Conservation (phyloP, 2,797 vertebrate species). For the Graptemys geographica region DNA sequence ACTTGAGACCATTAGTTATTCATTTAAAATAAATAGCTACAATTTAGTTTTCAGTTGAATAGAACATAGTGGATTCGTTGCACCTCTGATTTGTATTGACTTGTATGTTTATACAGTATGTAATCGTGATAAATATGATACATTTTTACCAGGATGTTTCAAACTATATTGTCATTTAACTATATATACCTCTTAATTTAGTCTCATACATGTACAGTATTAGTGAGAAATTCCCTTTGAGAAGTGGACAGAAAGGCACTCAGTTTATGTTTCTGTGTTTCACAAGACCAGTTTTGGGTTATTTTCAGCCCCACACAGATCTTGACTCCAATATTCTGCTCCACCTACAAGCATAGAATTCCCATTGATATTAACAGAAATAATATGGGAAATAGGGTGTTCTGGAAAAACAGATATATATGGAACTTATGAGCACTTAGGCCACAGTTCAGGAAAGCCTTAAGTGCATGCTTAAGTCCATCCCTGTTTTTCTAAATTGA, state of each 20-base stretch:
- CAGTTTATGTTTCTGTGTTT: not conserved
- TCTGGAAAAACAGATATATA: not conserved
- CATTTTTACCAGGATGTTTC: not conserved
- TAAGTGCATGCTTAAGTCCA: not conserved
- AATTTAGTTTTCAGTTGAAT: conserved; percentile 13
- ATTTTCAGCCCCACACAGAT: rapidly evolving
- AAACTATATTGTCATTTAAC: not conserved
- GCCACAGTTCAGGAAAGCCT: not conserved
- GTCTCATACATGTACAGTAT: not conserved
- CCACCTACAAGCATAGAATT: not conserved
- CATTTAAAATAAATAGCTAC: not conserved
- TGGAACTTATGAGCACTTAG: not conserved
- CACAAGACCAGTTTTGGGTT: not conserved
- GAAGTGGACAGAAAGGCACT: not conserved
- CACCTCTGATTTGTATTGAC: not conserved
- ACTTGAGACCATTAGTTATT: not conserved
- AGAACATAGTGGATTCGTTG: not conserved
- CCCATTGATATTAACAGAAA: not conserved
- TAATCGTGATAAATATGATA: not conserved
- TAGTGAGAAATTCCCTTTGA: not conserved
- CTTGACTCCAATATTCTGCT: not conserved
- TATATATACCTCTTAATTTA: not conserved
- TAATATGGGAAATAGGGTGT: rapidly evolving
- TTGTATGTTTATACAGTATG: not conserved
- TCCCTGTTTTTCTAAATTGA: not conserved